phyloP scores from a whole-genome alignment of 1,140 invertebrate species.

The Dendrolimus kikuchii region DNA sequence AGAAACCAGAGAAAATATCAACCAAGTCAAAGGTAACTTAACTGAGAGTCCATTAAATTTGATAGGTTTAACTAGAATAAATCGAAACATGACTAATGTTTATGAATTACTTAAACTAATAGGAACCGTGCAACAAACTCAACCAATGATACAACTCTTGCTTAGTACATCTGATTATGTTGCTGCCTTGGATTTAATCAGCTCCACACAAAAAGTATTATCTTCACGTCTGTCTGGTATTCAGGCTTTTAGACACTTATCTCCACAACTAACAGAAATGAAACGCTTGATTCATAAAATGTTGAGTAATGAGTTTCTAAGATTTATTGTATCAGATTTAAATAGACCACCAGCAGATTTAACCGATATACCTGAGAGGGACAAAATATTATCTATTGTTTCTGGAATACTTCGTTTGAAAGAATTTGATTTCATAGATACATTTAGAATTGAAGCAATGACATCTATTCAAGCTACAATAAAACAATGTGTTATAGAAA shows the following conservation, averaged over 20 bases:
- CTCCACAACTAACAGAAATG: slow-evolving; percentile 97
- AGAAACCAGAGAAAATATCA: slow-evolving; percentile 79
- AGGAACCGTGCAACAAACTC: slow-evolving; percentile 97
- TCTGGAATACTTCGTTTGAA: slow-evolving; percentile 90
- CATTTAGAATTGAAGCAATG: slow-evolving; percentile 91
- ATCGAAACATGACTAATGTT: slow-evolving; percentile 76
- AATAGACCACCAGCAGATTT: slow-evolving; percentile 85
- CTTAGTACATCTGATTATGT: slow-evolving; percentile 98
- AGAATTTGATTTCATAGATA: slow-evolving; percentile 90
- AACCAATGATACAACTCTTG: slow-evolving; percentile 95
- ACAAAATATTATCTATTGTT: slow-evolving; percentile 90
- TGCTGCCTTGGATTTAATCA: slow-evolving; percentile 96
- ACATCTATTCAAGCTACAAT: slow-evolving; percentile 90
- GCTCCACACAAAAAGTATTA: slow-evolving; percentile 96
- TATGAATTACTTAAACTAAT: slow-evolving; percentile 91
- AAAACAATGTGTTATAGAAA: slow-evolving; percentile 91
- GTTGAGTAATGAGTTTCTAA: slow-evolving; percentile 95
- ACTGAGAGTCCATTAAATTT: slow-evolving; percentile 87
- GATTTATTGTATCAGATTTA: slow-evolving; percentile 92
- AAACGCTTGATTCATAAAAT: slow-evolving; percentile 97
- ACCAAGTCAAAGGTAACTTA: slow-evolving; percentile 83
- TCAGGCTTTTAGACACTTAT: slow-evolving; percentile 95
- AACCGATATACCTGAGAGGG: slow-evolving; percentile 81
- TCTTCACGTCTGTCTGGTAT: slow-evolving; percentile 91
- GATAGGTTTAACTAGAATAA: slow-evolving; percentile 77